These are phyloP conservation scores for Stenodera caucasica DNA, from an alignment of 2,888 invertebrate genomes.

Conservation along the genomic window DNA sequence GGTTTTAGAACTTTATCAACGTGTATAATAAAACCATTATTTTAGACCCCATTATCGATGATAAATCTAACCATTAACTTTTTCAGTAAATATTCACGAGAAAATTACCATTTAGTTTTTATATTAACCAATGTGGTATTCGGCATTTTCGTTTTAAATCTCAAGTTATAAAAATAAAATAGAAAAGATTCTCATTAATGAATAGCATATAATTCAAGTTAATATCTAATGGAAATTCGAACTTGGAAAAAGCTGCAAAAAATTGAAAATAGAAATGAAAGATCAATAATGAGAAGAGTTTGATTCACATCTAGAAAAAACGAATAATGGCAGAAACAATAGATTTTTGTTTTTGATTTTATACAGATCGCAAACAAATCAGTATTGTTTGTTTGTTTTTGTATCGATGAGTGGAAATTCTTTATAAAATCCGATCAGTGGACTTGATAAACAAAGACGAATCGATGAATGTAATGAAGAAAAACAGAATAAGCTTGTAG, in stretches of 20 bases:
- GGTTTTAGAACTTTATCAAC: background rate
- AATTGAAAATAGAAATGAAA: background rate
- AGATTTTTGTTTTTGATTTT: background rate
- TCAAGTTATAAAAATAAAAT: background rate
- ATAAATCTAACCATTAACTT: slow-evolving; percentile 6
- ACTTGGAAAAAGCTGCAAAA: slow-evolving; percentile 18
- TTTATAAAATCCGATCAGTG: background rate
- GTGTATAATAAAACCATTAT: background rate
- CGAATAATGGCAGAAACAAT: background rate
- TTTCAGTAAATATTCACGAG: background rate
- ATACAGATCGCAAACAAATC: background rate
- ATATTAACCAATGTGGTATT: background rate
- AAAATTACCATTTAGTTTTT: background rate
- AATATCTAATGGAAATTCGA: slow-evolving; percentile 24
- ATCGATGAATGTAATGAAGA: background rate
- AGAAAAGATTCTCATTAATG: background rate
- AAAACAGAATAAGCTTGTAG: background rate
- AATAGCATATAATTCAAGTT: slow-evolving; percentile 27
- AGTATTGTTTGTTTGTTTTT: background rate
- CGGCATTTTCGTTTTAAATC: background rate
- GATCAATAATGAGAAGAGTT: background rate
- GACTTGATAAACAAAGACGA: background rate
- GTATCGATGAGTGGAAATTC: background rate
- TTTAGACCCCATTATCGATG: slow-evolving; percentile 1
- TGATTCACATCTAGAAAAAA: background rate